These are phyloP conservation scores for Prionchulus punctatus DNA, from an alignment of 2,888 invertebrate species.

Conservation along the genomic window DNA sequence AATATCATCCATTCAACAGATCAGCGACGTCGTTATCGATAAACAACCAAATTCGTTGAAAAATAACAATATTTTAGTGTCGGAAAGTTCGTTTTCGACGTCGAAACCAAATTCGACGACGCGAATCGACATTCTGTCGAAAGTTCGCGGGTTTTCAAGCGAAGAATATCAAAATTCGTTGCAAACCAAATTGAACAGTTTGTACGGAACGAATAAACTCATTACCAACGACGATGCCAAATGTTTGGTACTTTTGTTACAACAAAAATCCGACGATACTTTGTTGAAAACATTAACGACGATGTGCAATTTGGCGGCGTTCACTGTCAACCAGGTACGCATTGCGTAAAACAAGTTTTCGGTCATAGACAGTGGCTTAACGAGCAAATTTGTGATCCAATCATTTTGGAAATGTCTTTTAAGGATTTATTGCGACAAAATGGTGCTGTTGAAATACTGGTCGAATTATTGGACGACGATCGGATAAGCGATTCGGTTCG, in stretches of 20 bases:
- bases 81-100: too few relatives aligned
- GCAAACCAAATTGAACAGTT: not conserved
- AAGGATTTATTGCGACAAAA: constrained; percentile 41
- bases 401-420: constrained; percentile 14
- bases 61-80: too few relatives aligned
- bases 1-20: too few relatives aligned
- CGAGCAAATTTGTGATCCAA: too few relatives aligned
- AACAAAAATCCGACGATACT: constrained; percentile 26
- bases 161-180: not conserved
- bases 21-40: too few relatives aligned
- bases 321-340: constrained; percentile 42
- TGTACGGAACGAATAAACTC: constrained; percentile 1
- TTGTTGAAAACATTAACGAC: constrained; percentile 40
- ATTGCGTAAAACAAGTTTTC: constrained; percentile 9
- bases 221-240: not conserved
- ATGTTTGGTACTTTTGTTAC: not conserved
- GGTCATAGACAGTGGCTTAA: not conserved
- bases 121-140: too few relatives aligned
- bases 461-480: constrained; percentile 32
- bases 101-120: too few relatives aligned
- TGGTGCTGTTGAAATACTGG: constrained; percentile 38
- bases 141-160: not conserved
- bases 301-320: constrained; percentile 41
- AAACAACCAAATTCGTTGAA: too few relatives aligned
- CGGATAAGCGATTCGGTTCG: constrained; percentile 34